Base-by-base conservation (phyloP, 2,797 vertebrate species). In the Pelochelys cantorii region DNA sequence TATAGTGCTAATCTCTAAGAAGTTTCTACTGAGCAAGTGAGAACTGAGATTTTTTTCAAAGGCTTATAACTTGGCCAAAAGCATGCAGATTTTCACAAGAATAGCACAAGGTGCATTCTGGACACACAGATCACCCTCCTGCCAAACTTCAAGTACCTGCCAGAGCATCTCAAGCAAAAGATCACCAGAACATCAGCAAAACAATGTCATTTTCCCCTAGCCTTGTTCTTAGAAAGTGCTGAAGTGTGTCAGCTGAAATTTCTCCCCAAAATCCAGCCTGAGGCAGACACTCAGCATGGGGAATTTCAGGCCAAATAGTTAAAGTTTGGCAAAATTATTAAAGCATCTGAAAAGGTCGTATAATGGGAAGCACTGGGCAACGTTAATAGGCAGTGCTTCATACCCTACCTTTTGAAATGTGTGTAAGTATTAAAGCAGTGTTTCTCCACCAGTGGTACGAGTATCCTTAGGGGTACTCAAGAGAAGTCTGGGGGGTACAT, bases 321-420 rank as follows among this genome's bases (percentile, higher is more conserved):
- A 29, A 83, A 84, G 79, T 77, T 59, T 81, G 25, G 81, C 3
- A 74, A 34, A 25, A 52, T 83, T 77, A 17, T 3, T 62, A 62
- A 80, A 85, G 31, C 54, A 79, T 4, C 0, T 1, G 25, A 11
- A 68, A 27, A 54, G 81, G 8, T 79, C 0, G 0, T 31, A 37
- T 80, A 3, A 78, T n/a, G 52, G 81, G 34, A 80, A 74, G n/a
- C 80, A 5, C 0, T 0, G 22, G 34, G 60, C 7, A 0, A 0
- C 13, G 75, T 4, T 1, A 53, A 17, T 55, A 1, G 2, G 15
- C 53, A 27, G 53, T 54, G 55, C 22, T 13, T 3, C 34, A 75
- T 74, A n/a, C 0, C 0, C 11, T 59, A 18, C 29, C 37, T 4
- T 1, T 4, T 1, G 79, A 87, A 27, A 22, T 55, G 34, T 0